Conservation (phyloP, 2,888 invertebrate genomes). For the Gortyna flavago region DNA sequence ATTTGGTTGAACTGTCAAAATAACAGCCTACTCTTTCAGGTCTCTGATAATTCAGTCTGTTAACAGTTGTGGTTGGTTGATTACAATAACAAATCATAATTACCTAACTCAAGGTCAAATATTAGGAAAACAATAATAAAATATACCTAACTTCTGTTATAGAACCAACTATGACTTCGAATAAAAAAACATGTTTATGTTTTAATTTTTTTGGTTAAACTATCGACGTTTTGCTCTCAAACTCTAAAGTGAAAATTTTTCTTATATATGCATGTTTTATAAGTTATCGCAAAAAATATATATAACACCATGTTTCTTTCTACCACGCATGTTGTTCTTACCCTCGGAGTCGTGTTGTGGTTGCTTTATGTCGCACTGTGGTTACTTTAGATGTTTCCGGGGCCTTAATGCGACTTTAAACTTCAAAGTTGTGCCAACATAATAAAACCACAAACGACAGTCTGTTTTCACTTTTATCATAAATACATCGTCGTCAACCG, state of each 20-base stretch:
- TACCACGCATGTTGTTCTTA: slow-evolving; percentile 52
- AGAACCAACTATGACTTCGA: not conserved
- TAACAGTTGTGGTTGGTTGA: slow-evolving; percentile 5
- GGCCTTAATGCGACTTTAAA: slow-evolving; percentile 56
- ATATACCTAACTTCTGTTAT: not conserved
- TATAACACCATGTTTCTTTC: slow-evolving; percentile 18
- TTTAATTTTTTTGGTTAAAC: not conserved
- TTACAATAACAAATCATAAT: not conserved
- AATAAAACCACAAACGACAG: slow-evolving; percentile 58
- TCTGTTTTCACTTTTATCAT: slow-evolving; percentile 58
- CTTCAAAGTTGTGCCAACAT: slow-evolving; percentile 51
- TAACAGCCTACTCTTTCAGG: not conserved
- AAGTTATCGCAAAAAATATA: not conserved
- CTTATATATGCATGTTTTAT: not conserved
- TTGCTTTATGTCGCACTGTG: slow-evolving; percentile 42
- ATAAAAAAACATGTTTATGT: not conserved
- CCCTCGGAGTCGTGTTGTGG: slow-evolving; percentile 52
- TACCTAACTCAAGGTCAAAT: not conserved
- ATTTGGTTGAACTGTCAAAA: not conserved
- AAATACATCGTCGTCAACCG: slow-evolving; percentile 52
- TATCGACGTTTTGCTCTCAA: not conserved
- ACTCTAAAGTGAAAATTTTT: not conserved
- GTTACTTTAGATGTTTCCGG: slow-evolving; percentile 42
- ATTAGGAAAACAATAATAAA: not conserved
- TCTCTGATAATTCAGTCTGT: slow-evolving; percentile 2